phyloP scores from a whole-genome alignment of 2,888 invertebrate genomes.

The Lamellibrachia satsuma region DNA sequence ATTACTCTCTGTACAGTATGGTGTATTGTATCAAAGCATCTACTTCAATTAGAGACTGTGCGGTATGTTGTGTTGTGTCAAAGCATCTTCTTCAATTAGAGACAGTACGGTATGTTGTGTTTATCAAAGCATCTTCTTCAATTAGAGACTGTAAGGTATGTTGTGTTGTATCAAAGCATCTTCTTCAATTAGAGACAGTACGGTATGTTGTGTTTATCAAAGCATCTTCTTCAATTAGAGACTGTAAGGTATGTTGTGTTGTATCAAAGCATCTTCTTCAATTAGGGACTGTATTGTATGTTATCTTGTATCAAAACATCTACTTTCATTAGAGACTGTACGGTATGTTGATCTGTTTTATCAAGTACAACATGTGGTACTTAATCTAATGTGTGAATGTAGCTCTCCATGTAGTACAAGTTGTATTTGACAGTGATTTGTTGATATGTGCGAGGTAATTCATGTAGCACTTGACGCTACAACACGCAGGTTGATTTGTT shows the following conservation, averaged over 20 bases:
- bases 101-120: background rate
- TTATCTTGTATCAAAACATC: background rate
- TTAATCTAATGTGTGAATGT: background rate
- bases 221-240: no score
- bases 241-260: background rate
- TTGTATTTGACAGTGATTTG: slow-evolving; percentile 11
- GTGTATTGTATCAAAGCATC: background rate
- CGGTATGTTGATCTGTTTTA: background rate
- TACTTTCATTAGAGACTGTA: no score
- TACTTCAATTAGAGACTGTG: no score
- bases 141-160: background rate
- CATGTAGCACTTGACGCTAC: background rate
- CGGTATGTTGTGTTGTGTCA: background rate
- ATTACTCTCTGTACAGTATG: background rate
- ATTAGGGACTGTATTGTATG: background rate
- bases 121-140: background rate
- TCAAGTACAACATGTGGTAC: background rate
- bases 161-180: background rate
- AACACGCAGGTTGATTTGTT: background rate
- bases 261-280: background rate
- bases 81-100: background rate
- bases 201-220: background rate
- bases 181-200: background rate
- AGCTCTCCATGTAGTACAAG: background rate
- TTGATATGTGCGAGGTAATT: background rate